phyloP scores from a whole-genome alignment of 2,113 vertebrate genomes.

The Melierax canorus region DNA sequence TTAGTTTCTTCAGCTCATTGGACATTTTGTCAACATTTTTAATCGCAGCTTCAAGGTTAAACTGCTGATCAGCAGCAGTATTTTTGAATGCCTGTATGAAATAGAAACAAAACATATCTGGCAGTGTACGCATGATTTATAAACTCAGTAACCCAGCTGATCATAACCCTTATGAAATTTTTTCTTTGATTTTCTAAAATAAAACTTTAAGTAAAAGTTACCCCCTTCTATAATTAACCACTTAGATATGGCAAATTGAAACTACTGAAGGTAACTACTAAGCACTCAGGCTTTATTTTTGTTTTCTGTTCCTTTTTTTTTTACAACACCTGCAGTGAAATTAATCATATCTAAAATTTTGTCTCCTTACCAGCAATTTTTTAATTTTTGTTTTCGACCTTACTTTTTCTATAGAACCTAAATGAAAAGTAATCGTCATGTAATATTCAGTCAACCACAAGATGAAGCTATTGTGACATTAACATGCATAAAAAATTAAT shows the following conservation, averaged over 20 bases:
- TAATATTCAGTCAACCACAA: not conserved
- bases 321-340: not conserved
- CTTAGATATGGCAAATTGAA: not conserved
- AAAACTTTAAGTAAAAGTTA: not conserved
- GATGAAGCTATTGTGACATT: conserved; percentile 13
- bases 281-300: not conserved
- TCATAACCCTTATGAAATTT: accelerated
- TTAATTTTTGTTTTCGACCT: not conserved
- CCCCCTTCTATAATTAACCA: not conserved
- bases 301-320: not conserved
- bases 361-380: not conserved
- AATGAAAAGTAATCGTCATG: not conserved
- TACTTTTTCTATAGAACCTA: not conserved
- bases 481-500: not conserved
- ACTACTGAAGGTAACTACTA: not conserved
- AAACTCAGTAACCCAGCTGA: not conserved
- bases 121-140: not conserved
- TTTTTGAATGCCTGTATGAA: conserved; percentile 41
- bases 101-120: not conserved
- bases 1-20: conserved; percentile 71
- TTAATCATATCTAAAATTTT: not conserved
- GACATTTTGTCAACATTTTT: conserved; percentile 61
- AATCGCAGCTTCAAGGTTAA: conserved; percentile 59
- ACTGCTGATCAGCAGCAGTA: not conserved
- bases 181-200: not conserved